These are phyloP conservation scores for Lucifuga dentata DNA, from an alignment of 2,113 vertebrate species.

Conservation along the genomic window DNA sequence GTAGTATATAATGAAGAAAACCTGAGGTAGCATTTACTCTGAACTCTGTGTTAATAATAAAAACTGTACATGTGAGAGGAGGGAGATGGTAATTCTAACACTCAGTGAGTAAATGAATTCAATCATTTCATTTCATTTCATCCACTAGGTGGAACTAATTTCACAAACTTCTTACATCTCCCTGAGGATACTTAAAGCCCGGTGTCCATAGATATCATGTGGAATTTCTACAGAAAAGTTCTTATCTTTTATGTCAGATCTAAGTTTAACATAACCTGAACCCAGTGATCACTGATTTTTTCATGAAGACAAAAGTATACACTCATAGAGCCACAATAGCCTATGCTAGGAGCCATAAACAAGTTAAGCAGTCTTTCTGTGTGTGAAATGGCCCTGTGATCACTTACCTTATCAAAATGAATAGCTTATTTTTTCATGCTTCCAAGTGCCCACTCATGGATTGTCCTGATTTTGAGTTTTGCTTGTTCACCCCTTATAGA, in stretches of 20 bases:
- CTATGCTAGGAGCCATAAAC: not conserved
- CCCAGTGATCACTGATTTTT: not conserved
- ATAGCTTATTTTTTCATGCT: conserved; percentile 6
- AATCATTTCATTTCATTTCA: not conserved
- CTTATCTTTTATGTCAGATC: not conserved
- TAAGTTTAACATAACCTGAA: not conserved
- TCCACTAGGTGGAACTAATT: conserved; percentile 67
- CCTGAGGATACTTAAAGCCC: not conserved
- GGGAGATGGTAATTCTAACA: no score
- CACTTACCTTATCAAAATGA: conserved; percentile 47
- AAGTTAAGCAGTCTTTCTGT: conserved; percentile 13
- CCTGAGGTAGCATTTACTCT: no score
- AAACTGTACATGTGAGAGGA: no score
- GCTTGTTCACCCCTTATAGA: conserved; percentile 5
- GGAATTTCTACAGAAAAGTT: not conserved
- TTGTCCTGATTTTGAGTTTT: conserved; percentile 39
- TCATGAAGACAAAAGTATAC: not conserved
- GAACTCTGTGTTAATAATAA: no score
- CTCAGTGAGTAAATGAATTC: no score
- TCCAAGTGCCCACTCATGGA: conserved; percentile 29
- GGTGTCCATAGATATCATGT: not conserved
- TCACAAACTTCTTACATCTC: not conserved
- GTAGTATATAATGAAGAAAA: no score
- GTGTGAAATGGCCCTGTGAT: conserved; percentile 36
- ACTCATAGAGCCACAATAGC: conserved; percentile 6